Conservation (phyloP, 2,113 vertebrate species). For the Ictidomys tridecemlineatus region DNA sequence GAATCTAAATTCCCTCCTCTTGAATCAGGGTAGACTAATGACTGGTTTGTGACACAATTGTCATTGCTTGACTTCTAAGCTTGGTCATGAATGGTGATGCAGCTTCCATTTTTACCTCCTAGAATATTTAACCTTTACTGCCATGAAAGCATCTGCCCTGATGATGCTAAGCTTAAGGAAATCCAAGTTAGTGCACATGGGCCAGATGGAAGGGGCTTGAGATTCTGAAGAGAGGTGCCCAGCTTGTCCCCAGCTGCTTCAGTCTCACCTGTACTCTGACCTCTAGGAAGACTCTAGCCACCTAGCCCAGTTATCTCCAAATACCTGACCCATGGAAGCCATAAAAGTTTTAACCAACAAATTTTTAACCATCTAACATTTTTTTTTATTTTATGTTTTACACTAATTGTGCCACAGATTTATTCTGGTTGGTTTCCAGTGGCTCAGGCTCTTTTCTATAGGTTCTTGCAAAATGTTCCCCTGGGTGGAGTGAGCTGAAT, state of each 20-base stretch:
- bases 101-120: not conserved
- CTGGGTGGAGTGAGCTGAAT: slow-evolving; percentile 92
- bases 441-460: slow-evolving; percentile 92
- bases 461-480: slow-evolving; percentile 92
- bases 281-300: not conserved
- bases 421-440: slow-evolving; percentile 93
- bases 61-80: not conserved
- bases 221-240: not conserved
- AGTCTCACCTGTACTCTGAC: not conserved
- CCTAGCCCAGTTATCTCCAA: not conserved
- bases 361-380: slow-evolving; percentile 80
- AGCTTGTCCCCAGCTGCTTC: too few species aligned
- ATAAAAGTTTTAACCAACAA: not conserved
- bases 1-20: not conserved
- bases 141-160: not conserved
- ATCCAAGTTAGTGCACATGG: not conserved
- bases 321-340: not conserved
- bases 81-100: not conserved
- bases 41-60: not conserved
- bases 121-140: not conserved
- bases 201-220: not conserved
- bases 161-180: not conserved
- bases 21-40: not conserved
- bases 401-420: slow-evolving; percentile 92
- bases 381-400: slow-evolving; percentile 84